phyloP scores from a whole-genome alignment of 1,140 invertebrate species.

The Cydia strobilella region DNA sequence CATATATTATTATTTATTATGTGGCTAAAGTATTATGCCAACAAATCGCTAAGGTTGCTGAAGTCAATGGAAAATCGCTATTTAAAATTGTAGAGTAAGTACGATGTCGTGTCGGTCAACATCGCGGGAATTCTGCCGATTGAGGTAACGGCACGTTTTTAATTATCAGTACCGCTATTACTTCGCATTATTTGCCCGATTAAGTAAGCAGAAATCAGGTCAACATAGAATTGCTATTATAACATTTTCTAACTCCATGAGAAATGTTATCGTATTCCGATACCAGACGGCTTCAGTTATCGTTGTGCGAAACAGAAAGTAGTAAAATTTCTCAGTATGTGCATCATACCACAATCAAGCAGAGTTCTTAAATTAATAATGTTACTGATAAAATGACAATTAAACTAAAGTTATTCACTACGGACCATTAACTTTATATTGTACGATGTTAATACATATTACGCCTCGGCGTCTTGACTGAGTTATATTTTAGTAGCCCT shows the following conservation, averaged over 20 bases:
- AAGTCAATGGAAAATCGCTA: not conserved
- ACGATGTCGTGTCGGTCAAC: not conserved
- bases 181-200: conserved; percentile 27
- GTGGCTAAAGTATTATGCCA: not conserved
- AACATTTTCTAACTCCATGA: conserved; percentile 9
- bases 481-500: too few relatives aligned
- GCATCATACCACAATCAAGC: not conserved
- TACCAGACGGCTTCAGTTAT: not conserved
- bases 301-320: not conserved
- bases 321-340: conserved; percentile 1
- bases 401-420: too few relatives aligned
- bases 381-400: not conserved
- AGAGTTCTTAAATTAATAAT: not conserved
- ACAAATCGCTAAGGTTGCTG: not conserved
- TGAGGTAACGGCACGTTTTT: conserved; percentile 29
- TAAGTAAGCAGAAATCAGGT: conserved; percentile 24
- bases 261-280: conserved; percentile 18
- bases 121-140: not conserved
- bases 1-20: not conserved
- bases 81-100: conserved; percentile 7
- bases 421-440: too few relatives aligned
- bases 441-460: too few relatives aligned
- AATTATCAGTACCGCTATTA: conserved; percentile 30
- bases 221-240: conserved; percentile 30
- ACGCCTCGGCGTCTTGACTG: too few relatives aligned